phyloP scores from a whole-genome alignment of 2,113 vertebrate species.

The Peucedramus taeniatus region DNA sequence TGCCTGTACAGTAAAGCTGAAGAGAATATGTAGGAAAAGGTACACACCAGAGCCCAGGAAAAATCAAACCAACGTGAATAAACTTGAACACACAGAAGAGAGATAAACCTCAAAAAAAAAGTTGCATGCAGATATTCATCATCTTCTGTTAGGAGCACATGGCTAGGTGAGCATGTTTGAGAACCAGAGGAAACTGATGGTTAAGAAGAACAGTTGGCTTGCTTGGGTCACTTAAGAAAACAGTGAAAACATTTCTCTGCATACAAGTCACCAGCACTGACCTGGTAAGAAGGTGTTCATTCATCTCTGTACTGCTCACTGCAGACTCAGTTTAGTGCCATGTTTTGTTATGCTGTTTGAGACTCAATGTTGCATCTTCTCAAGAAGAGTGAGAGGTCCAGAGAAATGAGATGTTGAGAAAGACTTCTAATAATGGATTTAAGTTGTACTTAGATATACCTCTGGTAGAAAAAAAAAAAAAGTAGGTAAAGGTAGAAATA shows the following conservation, averaged over 20 bases:
- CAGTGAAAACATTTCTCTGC: neutral
- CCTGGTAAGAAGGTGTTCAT: neutral
- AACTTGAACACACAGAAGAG: neutral
- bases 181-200: neutral
- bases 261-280: neutral
- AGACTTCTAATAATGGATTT: neutral
- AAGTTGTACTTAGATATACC: neutral
- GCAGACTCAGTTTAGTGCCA: neutral
- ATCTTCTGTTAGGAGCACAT: neutral
- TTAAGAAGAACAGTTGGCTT: neutral
- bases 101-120: neutral
- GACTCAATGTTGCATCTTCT: neutral
- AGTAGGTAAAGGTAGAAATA: neutral
- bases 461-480: neutral
- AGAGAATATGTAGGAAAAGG: rapidly evolving
- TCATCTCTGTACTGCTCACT: neutral
- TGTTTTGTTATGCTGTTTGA: neutral
- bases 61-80: neutral
- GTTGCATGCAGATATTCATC: neutral
- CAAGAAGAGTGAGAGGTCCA: neutral
- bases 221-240: neutral
- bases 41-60: neutral
- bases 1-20: neutral
- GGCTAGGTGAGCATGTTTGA: neutral
- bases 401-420: neutral